Evolutionary conservation across 1,140 invertebrate genomes (phyloP).

Genomic region (Zaprionus ornatus): DNA sequence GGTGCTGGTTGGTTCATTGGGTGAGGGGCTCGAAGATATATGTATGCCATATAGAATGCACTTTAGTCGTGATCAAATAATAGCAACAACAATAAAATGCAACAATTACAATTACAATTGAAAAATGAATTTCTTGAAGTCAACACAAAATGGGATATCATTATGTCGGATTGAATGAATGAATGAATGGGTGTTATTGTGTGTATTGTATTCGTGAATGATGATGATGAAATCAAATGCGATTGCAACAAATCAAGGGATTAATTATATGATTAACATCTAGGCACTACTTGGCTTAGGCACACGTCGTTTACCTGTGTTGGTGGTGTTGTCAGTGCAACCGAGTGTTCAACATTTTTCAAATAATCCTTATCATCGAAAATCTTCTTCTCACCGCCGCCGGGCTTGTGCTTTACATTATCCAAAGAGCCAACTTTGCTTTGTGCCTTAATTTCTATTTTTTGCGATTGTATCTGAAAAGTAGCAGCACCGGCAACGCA

Average conservation of each 20-base stretch:
- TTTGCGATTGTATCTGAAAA: conserved; percentile 93
- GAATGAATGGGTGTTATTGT: neutral
- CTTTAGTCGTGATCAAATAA: conserved; percentile 33
- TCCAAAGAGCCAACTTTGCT: conserved; percentile 96
- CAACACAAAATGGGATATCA: conserved; percentile 76
- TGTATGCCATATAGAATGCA: conserved; percentile 27
- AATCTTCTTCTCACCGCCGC: conserved; percentile 96
- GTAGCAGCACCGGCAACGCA: conserved; percentile 79
- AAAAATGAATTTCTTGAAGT: conserved; percentile 79
- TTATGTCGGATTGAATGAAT: conserved; percentile 12
- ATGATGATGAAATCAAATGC: conserved; percentile 50
- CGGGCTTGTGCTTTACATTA: conserved; percentile 96
- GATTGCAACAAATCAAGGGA: conserved; percentile 46
- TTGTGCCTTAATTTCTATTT: conserved; percentile 93
- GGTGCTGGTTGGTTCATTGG: conserved; percentile 22
- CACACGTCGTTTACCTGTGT: conserved; percentile 83
- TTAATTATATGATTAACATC: conserved; percentile 22
- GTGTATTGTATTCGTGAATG: conserved; percentile 16
- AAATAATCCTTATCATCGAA: conserved; percentile 98
- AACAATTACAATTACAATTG: conserved; percentile 53
- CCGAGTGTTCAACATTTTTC: conserved; percentile 85
- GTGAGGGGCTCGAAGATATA: conserved; percentile 49
- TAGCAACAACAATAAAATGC: conserved; percentile 50
- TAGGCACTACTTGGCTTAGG: conserved; percentile 43
- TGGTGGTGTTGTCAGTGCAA: conserved; percentile 83